Evolutionary conservation across 1,140 invertebrate species (phyloP).

Genomic region (Delia radicum): DNA sequence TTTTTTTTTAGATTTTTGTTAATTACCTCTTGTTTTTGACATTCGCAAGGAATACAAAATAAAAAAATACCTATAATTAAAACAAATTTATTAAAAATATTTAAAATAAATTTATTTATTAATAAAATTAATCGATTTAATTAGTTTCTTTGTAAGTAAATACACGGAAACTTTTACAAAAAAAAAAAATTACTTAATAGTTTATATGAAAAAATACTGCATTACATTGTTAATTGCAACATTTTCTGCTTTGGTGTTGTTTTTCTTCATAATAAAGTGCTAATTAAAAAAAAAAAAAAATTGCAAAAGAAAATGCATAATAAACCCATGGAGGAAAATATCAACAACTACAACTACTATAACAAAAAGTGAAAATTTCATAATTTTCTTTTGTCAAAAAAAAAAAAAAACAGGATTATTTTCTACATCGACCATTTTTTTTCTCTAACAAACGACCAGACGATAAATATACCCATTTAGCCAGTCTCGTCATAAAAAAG

Average conservation of each 20-base stretch:
- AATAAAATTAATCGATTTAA: neutral
- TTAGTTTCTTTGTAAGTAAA: neutral
- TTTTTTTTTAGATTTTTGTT: neutral
- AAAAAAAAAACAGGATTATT: neutral
- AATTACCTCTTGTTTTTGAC: neutral
- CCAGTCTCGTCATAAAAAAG: too few relatives aligned
- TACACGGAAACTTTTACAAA: neutral
- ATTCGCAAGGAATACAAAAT: neutral
- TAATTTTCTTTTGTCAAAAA: neutral
- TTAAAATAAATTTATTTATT: neutral
- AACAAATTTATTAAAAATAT: neutral
- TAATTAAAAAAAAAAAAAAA: neutral
- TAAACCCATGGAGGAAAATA: neutral
- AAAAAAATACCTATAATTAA: neutral
- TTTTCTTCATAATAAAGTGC: neutral
- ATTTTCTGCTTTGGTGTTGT: neutral
- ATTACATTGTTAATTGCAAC: neutral
- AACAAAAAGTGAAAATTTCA: neutral
- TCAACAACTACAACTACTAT: neutral
- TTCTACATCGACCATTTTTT: neutral
- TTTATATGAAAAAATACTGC: neutral
- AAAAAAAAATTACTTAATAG: neutral
- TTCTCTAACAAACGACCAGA: too few relatives aligned
- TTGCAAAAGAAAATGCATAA: neutral
- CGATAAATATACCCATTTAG: neutral